Conservation (phyloP, 2,888 invertebrate species). For the Sepioteuthis lessoniana region DNA sequence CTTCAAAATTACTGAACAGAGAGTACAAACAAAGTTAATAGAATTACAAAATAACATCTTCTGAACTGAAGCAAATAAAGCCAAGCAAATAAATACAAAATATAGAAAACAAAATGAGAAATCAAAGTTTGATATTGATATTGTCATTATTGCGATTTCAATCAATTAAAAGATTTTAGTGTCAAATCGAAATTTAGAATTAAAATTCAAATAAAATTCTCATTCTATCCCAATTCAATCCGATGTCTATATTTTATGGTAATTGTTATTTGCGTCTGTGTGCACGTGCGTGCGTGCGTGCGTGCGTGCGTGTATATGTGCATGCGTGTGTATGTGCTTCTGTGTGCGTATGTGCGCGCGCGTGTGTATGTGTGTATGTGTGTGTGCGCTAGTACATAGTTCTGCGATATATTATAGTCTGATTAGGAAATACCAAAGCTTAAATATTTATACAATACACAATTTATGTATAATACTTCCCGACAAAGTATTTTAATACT, state of each 20-base stretch:
- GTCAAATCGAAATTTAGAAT: neutral
- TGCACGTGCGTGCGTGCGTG: neutral
- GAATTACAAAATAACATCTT: neutral
- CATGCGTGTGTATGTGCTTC: neutral
- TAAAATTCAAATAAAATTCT: neutral
- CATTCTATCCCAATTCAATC: neutral
- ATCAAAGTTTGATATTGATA: neutral
- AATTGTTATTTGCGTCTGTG: too few relatives aligned
- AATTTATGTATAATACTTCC: neutral
- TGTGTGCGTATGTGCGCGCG: neutral
- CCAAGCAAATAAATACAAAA: neutral
- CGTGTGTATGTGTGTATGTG: neutral
- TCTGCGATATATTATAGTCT: too few relatives aligned
- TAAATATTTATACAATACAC: neutral
- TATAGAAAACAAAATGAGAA: neutral
- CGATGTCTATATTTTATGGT: neutral
- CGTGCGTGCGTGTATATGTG: neutral
- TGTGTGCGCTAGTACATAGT: neutral
- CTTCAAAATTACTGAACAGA: neutral
- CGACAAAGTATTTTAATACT: neutral
- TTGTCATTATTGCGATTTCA: neutral
- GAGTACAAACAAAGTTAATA: neutral
- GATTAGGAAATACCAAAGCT: neutral
- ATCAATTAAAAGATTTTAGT: neutral
- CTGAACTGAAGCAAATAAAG: neutral